These are phyloP conservation scores for Machimus rusticus DNA, from an alignment of 2,888 invertebrate genomes.

Conservation along the genomic window DNA sequence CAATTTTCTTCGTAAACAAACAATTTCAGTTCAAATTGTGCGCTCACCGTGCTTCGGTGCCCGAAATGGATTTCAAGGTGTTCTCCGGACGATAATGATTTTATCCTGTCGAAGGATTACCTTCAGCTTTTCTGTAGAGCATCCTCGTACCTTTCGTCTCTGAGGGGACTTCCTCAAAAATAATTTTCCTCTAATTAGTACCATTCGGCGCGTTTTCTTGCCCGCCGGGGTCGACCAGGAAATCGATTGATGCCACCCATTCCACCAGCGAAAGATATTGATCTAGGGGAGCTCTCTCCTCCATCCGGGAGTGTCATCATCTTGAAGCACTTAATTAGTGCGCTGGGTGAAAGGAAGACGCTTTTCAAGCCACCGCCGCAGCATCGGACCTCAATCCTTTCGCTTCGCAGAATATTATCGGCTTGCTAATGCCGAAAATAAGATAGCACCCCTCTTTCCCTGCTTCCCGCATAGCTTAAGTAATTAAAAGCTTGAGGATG, in stretches of 20 bases:
- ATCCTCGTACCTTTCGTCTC: not conserved
- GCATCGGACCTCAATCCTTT: not conserved
- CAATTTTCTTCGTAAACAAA: constrained; percentile 34
- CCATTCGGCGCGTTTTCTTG: not conserved
- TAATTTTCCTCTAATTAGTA: constrained; percentile 46
- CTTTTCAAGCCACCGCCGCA: not conserved
- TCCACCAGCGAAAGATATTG: not conserved
- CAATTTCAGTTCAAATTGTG: constrained; percentile 27
- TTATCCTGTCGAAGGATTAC: constrained; percentile 12
- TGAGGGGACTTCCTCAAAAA: constrained; percentile 40
- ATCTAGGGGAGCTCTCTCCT: not conserved
- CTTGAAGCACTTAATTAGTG: constrained; percentile 32
- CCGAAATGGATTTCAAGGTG: not conserved
- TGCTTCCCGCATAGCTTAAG: not conserved
- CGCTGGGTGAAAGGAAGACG: not conserved
- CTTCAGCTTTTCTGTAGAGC: not conserved
- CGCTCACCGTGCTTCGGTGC: not conserved
- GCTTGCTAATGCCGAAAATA: not conserved
- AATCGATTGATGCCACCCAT: constrained; percentile 5
- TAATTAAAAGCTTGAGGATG: constrained; percentile 21
- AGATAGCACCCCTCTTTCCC: not conserved
- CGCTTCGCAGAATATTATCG: not conserved
- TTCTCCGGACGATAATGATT: constrained; percentile 24
- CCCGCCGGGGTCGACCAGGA: not conserved
- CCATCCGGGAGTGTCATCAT: constrained; percentile 14